Conservation (phyloP, 1,140 invertebrate species). For the Drosophila ananassae region DNA sequence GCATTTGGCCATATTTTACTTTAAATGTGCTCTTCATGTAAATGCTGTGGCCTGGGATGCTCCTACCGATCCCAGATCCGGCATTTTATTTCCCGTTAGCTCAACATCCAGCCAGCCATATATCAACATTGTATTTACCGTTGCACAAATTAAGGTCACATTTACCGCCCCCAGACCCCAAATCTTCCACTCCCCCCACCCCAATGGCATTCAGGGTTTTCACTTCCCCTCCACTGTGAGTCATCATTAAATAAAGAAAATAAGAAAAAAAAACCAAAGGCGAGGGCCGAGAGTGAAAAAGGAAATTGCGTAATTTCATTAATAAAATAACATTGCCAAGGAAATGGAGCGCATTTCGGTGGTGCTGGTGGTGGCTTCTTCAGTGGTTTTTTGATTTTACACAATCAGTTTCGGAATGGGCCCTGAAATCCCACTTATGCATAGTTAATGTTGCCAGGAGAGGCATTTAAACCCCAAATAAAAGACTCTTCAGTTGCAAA, state of each 20-base stretch:
- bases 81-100: conserved; percentile 9
- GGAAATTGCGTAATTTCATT: conserved; percentile 75
- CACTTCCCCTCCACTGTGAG: neutral
- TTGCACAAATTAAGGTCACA: conserved; percentile 75
- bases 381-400: conserved; percentile 39
- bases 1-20: conserved; percentile 72
- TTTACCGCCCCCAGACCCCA: conserved; percentile 43
- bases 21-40: conserved; percentile 75
- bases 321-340: conserved; percentile 64
- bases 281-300: conserved; percentile 36
- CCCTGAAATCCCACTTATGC: conserved; percentile 27
- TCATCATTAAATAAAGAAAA: conserved; percentile 74
- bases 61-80: conserved; percentile 10
- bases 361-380: conserved; percentile 24
- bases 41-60: conserved; percentile 47
- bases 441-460: conserved; percentile 25
- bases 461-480: conserved; percentile 3
- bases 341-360: conserved; percentile 32
- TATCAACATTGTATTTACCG: conserved; percentile 69
- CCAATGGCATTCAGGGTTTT: neutral
- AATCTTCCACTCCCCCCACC: neutral
- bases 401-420: conserved; percentile 27
- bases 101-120: conserved; percentile 34
- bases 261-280: conserved; percentile 27
- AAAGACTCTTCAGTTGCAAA: neutral